Percentiles rank a stretch among this genome's conserved stretches.
phyloP scores from a whole-genome alignment of 1,140 invertebrate species.

The Macrocentrus cingulum region DNA sequence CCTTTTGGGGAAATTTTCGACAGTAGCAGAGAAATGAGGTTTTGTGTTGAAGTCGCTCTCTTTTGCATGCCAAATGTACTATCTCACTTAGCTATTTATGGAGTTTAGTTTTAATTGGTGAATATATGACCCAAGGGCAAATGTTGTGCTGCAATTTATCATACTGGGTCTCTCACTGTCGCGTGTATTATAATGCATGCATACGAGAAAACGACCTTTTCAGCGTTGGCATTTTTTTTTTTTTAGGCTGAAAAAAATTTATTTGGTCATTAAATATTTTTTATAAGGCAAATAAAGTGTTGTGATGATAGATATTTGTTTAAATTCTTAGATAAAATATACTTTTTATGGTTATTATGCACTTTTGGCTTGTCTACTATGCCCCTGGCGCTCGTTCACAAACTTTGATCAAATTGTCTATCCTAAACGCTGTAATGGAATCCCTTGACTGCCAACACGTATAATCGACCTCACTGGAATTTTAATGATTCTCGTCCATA shows the following conservation, averaged over 20 bases:
- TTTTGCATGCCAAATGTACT: background rate
- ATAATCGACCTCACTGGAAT: constrained; percentile 18
- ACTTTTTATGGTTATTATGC: background rate
- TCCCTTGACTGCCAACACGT: constrained; percentile 10
- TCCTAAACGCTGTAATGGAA: constrained; percentile 18
- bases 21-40: too few relatives aligned
- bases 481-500: constrained; percentile 13
- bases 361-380: constrained; percentile 8
- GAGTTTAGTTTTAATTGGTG: constrained; percentile 30
- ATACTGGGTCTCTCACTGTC: constrained; percentile 14
- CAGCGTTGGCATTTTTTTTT: too few relatives aligned
- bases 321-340: too few relatives aligned
- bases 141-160: constrained; percentile 24
- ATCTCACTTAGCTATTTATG: constrained; percentile 35
- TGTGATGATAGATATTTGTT: too few relatives aligned
- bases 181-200: too few relatives aligned
- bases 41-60: background rate
- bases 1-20: too few relatives aligned
- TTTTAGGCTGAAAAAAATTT: too few relatives aligned
- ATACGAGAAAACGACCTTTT: too few relatives aligned
- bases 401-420: constrained; percentile 14
- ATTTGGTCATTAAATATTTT: too few relatives aligned
- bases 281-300: too few relatives aligned
- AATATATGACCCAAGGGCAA: constrained; percentile 26
- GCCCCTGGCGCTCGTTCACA: background rate